Base-by-base conservation (phyloP, 1,140 invertebrate genomes). In the Brachionus sp. region DNA sequence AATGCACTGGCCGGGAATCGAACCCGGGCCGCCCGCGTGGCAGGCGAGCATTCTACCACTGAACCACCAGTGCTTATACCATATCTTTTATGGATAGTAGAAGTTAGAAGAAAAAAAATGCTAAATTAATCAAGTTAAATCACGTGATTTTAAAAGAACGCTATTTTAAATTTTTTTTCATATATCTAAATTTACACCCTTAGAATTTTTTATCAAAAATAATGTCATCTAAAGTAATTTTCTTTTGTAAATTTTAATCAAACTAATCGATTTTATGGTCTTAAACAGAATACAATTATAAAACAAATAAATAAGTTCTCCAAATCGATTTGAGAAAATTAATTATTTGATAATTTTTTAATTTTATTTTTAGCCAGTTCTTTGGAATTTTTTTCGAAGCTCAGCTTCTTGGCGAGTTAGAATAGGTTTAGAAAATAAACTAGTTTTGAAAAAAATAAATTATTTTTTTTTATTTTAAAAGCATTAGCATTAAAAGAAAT, bases 401-500 rank as follows among this genome's bases (percentile, higher is more conserved):
- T 84, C 84, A 19, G 83, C 83, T 35, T 84, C 84, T 7, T 84
- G 83, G 83, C 75, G 84, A 73, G 83, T 84, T 10, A 46, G 84
- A 80, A 84, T 84, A n/a, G 83, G 83, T 82, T 66, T 73, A 12
- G 0, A 39, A 44, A 73, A 39, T 75, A 19, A 13, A 3, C 5
- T 39, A 42, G 25, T 23, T 44, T 46, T n/a, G n/a, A 37, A 44
- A 12, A 35, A 35, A 10, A 42, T 16, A 77, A 39, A 13, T 5
- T 12, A 50, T 37, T 16, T 64, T 23, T 57, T 19, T 19, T 35
- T 33, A 10, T 73, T 50, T 53, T 80, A 84, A 53, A 62, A 85
- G 93, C 94, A 66, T 90, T 98, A 50, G 95, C 95, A 85, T 89
- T 95, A 29, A 97, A 97, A 89, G 93, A 94, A 88, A 95, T 98